phyloP scores from a whole-genome alignment of 1,140 invertebrate species.

The Dufourea novaeangliae region DNA sequence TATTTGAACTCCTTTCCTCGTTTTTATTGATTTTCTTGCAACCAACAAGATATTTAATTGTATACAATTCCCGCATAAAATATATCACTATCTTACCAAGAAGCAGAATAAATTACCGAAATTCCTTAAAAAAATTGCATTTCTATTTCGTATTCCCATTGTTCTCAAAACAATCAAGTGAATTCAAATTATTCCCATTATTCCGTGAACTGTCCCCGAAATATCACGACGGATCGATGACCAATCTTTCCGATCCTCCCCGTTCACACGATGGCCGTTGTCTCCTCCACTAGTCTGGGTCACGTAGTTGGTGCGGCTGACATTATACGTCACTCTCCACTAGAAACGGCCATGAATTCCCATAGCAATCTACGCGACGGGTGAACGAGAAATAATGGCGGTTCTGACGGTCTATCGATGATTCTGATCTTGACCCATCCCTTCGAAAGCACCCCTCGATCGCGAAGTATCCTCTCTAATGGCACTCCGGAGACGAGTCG shows the following conservation, averaged over 20 bases:
- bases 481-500: neutral
- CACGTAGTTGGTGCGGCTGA: slow-evolving; percentile 7
- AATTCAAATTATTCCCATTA: too few relatives aligned
- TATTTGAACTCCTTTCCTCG: too few relatives aligned
- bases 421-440: slow-evolving; percentile 19
- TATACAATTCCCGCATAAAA: too few relatives aligned
- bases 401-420: slow-evolving; percentile 23
- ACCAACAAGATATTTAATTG: too few relatives aligned
- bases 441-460: slow-evolving; percentile 26
- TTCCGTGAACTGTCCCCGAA: neutral
- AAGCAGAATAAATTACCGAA: too few relatives aligned
- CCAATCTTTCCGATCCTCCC: neutral
- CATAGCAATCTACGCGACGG: slow-evolving; percentile 30
- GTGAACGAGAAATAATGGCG: slow-evolving; percentile 33
- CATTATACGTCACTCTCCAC: slow-evolving; percentile 11
- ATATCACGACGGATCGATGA: neutral
- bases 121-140: too few relatives aligned
- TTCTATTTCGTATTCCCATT: too few relatives aligned
- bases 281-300: neutral
- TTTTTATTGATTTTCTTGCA: too few relatives aligned
- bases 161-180: too few relatives aligned
- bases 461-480: slow-evolving; percentile 13
- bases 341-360: slow-evolving; percentile 31
- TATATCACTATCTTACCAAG: too few relatives aligned
- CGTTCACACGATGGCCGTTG: neutral